Percentiles rank a stretch among this genome's conserved stretches.
Conservation (phyloP, 2,797 vertebrate genomes). For the Discoglossus pictus region DNA sequence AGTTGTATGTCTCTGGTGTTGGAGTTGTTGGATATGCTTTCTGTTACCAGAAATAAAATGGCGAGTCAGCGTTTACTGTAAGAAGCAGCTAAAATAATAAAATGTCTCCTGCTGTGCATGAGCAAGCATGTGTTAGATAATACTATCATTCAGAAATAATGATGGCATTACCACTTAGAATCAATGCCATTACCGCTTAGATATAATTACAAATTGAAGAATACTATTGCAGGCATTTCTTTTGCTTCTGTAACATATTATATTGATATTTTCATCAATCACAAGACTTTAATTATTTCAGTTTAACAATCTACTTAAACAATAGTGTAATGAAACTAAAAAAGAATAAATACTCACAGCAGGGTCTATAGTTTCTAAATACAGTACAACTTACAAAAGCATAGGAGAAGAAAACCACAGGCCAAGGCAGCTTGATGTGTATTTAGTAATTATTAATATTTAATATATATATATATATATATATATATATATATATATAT, state of each 20-base stretch:
- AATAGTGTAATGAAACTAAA: constrained; percentile 37
- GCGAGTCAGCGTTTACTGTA: constrained; percentile 17
- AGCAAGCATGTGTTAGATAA: constrained; percentile 22
- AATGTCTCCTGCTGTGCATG: constrained; percentile 30
- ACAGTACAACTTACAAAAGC: too few relatives aligned
- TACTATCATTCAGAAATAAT: constrained; percentile 44
- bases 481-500: too few relatives aligned
- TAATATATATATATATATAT: too few relatives aligned
- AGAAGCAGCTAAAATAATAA: constrained; percentile 8
- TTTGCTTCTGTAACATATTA: constrained; percentile 34
- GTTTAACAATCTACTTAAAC: constrained; percentile 36
- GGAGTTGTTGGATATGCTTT: too few relatives aligned
- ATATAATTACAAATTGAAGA: constrained; percentile 41
- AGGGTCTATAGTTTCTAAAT: background rate
- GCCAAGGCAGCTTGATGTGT: too few relatives aligned
- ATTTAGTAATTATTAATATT: too few relatives aligned
- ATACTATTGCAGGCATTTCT: constrained; percentile 27
- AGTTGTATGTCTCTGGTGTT: too few relatives aligned
- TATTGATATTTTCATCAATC: constrained; percentile 43
- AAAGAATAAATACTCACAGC: background rate
- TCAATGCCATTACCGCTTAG: constrained; percentile 36
- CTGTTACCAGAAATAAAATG: constrained; percentile 14
- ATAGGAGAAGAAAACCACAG: too few relatives aligned
- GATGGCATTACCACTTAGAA: constrained; percentile 40
- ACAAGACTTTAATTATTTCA: constrained; percentile 46